Base-by-base conservation (phyloP, 1,140 invertebrate species). In the Nasonia vitripennis region DNA sequence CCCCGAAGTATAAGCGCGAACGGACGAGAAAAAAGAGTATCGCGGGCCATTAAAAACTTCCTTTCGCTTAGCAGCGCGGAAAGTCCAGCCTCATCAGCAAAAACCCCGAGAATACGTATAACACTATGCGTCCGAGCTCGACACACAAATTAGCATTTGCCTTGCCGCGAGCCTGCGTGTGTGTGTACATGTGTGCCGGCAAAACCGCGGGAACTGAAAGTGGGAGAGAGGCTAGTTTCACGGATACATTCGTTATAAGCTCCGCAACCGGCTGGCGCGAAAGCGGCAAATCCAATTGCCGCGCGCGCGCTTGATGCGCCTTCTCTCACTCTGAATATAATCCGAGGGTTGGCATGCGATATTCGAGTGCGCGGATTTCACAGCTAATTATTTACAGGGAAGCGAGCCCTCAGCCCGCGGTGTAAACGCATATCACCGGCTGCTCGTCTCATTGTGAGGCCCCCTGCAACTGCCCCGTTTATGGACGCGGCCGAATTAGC, bases 321-420 rank as follows among this genome's bases (percentile, higher is more conserved):
- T 27, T 20, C 3, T 23, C 20, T 20, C 10, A 3, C 20, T 17
- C 7, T n/a, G 55, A 27, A 73, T 68, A 75, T 84, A 78, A 83
- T 78, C 34, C 71, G 9, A 27, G 5, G n/a, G 74, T 23, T 37
- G 12, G 34, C 5, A 37, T 37, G 62, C 41, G 41, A 45, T 45
- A 62, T 70, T 48, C 20, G 82, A 83, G 45, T 84, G n/a, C 31
- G 31, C 31, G 31, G 45, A 84, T 85, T 74, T 80, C 78, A 74
- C 23, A 74, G 70, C 48, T 85, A 80, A 85, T 85, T 85, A 80
- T 85, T 74, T 80, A 80, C 70, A 17, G 78, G 51, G 51, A 11
- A 55, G 41, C 23, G 79, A 10, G 41, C 12, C 7, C 34, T 12
- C 34, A 27, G 1, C 31, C 12, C 78, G 31, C 77, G 48, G 48